phyloP scores from a whole-genome alignment of 64 coral and sea anemone genomes.

The Anthopleura sola region DNA sequence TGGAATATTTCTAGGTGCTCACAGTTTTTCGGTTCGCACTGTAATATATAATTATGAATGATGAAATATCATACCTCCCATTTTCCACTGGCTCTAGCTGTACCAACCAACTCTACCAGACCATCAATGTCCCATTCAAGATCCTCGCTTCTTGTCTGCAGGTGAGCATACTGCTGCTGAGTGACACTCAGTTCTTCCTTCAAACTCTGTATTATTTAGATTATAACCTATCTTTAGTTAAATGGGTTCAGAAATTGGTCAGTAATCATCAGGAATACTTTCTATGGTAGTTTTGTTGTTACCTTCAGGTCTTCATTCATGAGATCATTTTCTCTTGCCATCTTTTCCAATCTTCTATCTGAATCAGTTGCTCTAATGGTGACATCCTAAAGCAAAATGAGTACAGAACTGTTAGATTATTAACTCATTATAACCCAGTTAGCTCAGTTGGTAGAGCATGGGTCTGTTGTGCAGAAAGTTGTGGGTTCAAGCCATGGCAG shows the following conservation, averaged over 20 bases:
- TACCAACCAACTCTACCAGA: slow-evolving; percentile 83
- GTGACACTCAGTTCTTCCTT: slow-evolving; percentile 67
- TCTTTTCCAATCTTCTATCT: slow-evolving; percentile 32
- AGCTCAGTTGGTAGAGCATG: no score
- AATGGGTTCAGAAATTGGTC: not conserved
- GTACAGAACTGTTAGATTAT: not conserved
- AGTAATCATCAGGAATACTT: no score
- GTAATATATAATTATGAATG: no score
- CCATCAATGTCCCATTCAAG: slow-evolving; percentile 85
- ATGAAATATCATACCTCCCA: no score
- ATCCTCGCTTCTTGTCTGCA: slow-evolving; percentile 68
- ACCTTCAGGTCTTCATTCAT: slow-evolving; percentile 62
- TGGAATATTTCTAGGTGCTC: no score
- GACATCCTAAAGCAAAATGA: not conserved
- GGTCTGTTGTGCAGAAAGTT: no score
- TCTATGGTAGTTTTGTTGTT: not conserved
- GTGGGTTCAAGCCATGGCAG: no score
- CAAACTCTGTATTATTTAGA: slow-evolving; percentile 58
- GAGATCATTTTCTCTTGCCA: slow-evolving; percentile 28
- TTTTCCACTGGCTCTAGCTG: slow-evolving; percentile 91
- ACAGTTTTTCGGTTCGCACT: no score
- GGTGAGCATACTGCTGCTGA: slow-evolving; percentile 68
- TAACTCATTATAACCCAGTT: no score
- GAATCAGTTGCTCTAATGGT: slow-evolving; percentile 27
- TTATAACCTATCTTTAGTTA: no score